Evolutionary conservation across 1,140 invertebrate species (phyloP).

Genomic region (Drosophila lowei): DNA sequence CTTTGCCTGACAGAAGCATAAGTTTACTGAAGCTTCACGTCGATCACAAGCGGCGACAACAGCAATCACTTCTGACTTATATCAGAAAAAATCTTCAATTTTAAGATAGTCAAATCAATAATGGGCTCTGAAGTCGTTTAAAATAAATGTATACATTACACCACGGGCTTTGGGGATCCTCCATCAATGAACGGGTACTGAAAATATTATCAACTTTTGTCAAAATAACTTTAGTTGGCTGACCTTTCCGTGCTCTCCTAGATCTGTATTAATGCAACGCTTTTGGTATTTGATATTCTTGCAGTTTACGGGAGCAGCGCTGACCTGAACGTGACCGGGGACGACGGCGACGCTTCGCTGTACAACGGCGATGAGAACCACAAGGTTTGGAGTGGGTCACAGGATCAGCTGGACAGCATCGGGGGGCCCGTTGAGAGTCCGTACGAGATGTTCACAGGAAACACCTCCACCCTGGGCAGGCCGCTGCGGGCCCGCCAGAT

Average conservation of each 20-base stretch:
- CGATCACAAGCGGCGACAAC: background rate
- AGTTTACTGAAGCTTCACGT: constrained; percentile 9
- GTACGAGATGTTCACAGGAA: constrained; percentile 87
- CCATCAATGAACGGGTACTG: too few relatives aligned
- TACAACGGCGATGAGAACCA: constrained; percentile 96
- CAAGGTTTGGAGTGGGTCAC: constrained; percentile 94
- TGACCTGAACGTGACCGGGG: constrained; percentile 85
- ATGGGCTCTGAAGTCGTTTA: too few relatives aligned
- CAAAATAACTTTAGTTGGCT: too few relatives aligned
- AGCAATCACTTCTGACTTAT: background rate
- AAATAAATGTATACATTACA: too few relatives aligned
- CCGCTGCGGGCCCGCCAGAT: constrained; percentile 92
- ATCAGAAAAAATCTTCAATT: too few relatives aligned
- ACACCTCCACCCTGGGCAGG: constrained; percentile 88
- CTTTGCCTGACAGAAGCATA: background rate
- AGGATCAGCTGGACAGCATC: constrained; percentile 88
- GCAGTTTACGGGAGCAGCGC: constrained; percentile 83
- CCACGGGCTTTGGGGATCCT: too few relatives aligned
- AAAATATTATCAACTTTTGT: too few relatives aligned
- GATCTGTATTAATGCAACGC: too few relatives aligned
- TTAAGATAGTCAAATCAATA: background rate
- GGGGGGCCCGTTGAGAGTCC: constrained; percentile 83
- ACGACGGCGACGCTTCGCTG: constrained; percentile 89
- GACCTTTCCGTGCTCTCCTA: too few relatives aligned
- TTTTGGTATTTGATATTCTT: constrained; percentile 37